These are phyloP conservation scores for Heliconius aoede DNA, from an alignment of 2,888 invertebrate genomes.

Conservation along the genomic window DNA sequence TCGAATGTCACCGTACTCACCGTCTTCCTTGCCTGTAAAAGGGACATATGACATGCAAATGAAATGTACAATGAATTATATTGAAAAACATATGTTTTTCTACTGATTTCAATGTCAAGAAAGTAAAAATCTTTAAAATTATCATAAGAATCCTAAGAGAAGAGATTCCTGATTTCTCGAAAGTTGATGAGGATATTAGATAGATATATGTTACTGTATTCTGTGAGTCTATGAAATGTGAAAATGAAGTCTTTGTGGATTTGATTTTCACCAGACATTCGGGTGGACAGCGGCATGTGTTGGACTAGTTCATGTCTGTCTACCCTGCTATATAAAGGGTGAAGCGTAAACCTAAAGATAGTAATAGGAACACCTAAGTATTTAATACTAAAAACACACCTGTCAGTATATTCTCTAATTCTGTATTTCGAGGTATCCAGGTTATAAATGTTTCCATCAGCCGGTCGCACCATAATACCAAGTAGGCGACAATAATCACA, in stretches of 20 bases:
- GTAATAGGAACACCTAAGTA: background rate
- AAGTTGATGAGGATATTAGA: too few species aligned
- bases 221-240: too few species aligned
- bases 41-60: background rate
- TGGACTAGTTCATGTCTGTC: too few species aligned
- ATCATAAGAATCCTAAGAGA: too few species aligned
- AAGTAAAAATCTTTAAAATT: background rate
- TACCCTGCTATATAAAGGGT: background rate
- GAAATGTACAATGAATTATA: too few species aligned
- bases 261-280: too few species aligned
- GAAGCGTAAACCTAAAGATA: background rate
- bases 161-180: too few species aligned
- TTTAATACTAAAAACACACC: conserved; percentile 48
- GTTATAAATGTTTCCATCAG: conserved; percentile 56
- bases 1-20: conserved; percentile 17
- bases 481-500: conserved; percentile 55
- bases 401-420: conserved; percentile 51
- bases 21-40: conserved; percentile 39
- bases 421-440: conserved; percentile 55
- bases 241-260: too few species aligned
- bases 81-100: background rate
- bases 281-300: too few species aligned
- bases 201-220: too few species aligned
- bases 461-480: conserved; percentile 53
- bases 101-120: background rate